phyloP scores from a whole-genome alignment of 37 sponge, comb jelly and placozoan genomes.

The Hexactinellida sp. region DNA sequence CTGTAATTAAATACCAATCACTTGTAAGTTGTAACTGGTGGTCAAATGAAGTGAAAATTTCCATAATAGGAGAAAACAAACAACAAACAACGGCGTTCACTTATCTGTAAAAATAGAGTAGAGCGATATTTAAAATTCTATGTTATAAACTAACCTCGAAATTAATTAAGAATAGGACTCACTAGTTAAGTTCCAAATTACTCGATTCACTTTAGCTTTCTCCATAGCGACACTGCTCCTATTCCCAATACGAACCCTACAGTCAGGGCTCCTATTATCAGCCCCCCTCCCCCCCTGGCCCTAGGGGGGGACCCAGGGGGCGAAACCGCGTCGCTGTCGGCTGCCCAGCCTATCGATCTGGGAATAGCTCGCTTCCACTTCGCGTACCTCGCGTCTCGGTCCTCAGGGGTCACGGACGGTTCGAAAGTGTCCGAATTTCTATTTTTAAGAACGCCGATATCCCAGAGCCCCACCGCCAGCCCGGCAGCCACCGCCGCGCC shows the following conservation, averaged over 20 bases:
- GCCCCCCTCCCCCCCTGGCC: neutral
- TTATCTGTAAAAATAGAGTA: neutral
- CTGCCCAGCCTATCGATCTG: conserved; percentile 57
- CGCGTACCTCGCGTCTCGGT: conserved; percentile 33
- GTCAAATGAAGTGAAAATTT: too few relatives aligned
- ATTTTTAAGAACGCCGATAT: neutral
- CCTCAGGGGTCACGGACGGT: conserved; percentile 11
- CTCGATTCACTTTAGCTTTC: neutral
- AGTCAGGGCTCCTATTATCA: neutral
- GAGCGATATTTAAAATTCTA: too few relatives aligned
- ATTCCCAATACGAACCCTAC: neutral
- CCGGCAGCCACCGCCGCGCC: conserved; percentile 91
- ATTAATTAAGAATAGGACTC: too few relatives aligned
- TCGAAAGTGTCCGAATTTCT: neutral
- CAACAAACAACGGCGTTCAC: neutral
- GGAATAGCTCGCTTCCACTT: conserved; percentile 85
- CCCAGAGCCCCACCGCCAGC: conserved; percentile 49
- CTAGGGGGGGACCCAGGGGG: neutral
- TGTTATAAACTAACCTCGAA: too few relatives aligned
- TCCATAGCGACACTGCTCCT: neutral
- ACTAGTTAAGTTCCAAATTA: too few relatives aligned
- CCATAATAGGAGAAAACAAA: neutral
- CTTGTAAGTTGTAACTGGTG: too few relatives aligned
- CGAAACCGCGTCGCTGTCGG: neutral
- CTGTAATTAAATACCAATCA: too few relatives aligned